Evolutionary conservation across 2,113 vertebrate species (phyloP).

Genomic region (Gopherus flavomarginatus): DNA sequence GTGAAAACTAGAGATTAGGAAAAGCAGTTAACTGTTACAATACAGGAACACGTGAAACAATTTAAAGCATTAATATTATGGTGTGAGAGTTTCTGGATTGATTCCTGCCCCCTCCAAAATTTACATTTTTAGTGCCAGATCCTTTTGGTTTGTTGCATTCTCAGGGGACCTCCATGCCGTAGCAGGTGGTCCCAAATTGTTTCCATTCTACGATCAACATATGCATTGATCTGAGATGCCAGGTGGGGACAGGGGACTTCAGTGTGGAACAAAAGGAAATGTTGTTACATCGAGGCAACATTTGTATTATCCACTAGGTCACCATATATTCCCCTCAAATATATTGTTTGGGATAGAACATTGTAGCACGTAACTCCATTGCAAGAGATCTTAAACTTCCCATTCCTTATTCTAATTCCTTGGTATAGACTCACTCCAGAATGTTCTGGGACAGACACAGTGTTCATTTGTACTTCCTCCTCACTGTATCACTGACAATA

Average conservation of each 20-base stretch:
- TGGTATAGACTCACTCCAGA: neutral
- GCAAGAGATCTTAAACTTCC: neutral
- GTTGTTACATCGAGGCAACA: neutral
- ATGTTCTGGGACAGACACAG: neutral
- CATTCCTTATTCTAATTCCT: neutral
- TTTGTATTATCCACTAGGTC: neutral
- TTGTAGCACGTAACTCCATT: neutral
- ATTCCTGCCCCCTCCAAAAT: slow-evolving; percentile 1
- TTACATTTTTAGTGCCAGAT: slow-evolving; percentile 30
- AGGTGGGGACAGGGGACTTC: neutral
- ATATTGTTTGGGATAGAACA: slow-evolving; percentile 33
- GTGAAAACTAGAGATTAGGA: slow-evolving; percentile 7
- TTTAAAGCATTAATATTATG: slow-evolving; percentile 15
- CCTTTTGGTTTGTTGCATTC: slow-evolving; percentile 32
- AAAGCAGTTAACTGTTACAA: neutral
- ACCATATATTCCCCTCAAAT: slow-evolving; percentile 9
- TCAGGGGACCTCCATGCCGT: neutral
- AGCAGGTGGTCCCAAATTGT: slow-evolving; percentile 61
- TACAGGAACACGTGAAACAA: slow-evolving; percentile 6
- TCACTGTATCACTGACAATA: neutral
- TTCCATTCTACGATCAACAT: slow-evolving; percentile 62
- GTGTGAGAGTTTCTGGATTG: slow-evolving; percentile 10
- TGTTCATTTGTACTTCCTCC: neutral
- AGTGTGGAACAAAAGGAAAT: slow-evolving; percentile 28
- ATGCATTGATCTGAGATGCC: slow-evolving; percentile 44